Evolutionary conservation across 2,113 vertebrate species (phyloP), one percentile per base, ranked within the genome.

Genomic region (Oncorhynchus kisutch): DNA sequence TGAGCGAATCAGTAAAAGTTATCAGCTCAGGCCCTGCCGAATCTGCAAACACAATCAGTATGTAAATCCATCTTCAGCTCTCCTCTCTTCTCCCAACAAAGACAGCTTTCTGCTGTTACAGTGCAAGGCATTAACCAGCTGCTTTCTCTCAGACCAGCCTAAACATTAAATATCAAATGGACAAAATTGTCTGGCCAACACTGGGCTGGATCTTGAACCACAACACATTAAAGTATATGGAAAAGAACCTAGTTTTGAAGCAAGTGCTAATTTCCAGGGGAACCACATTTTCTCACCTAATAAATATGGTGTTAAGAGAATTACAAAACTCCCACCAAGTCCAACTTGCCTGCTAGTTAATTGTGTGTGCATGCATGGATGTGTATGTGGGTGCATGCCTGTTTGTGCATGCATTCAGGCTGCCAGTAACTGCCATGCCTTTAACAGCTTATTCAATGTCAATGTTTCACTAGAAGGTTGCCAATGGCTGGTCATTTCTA

Each of bases 21-120:
- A 94, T 94, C 92, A 92, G 92, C 92, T 87, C 86, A 92, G 92
- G 87, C 88, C 29, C 89, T 91, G 88, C 86, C 89, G 88, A 92
- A 92, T 94, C 92, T 92, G 91, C 92, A 93, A 92, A 92, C 91
- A 92, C 91, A 94, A 94, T 94, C 92, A 93, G 91, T 93, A 93
- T 92, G 91, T 90, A 93, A 93, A 93, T 94, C 90, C 91, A 93
- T 93, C 91, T 91, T 88, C 86, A 86, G 86, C 84, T 86, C 84
- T 84, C 72, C 51, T 54, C 14, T 54, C 51, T 54, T 45, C 39
- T n/a, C 81, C 77, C 69, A 72, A 84, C 86, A 84, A 86, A 91
- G 85, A 83, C 73, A 6, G 67, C 70, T 62, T 16, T 81, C 68
- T 75, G 76, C 68, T 77, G 78, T 24, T 34, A 68, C 72, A 34